Percentiles rank a stretch among this genome's conserved stretches.
Evolutionary conservation across 2,888 invertebrate genomes (phyloP).

Genomic region (Monochamus alternatus): DNA sequence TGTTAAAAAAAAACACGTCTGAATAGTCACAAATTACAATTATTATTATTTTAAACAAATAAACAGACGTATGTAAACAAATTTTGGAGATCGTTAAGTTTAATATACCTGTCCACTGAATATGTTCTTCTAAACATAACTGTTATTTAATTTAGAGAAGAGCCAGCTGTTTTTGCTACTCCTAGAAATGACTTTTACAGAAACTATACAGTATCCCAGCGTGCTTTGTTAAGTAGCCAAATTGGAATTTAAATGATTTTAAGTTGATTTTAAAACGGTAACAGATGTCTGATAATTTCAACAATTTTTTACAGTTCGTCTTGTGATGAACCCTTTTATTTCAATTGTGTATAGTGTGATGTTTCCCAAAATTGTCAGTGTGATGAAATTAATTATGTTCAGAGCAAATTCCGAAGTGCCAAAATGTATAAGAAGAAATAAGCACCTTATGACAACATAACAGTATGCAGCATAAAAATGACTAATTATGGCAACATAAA

Average conservation of each 20-base stretch:
- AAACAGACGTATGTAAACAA: slow-evolving; percentile 15
- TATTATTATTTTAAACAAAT: slow-evolving; percentile 15
- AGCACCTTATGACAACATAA: too few species aligned
- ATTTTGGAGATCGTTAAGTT: slow-evolving; percentile 27
- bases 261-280: not conserved
- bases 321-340: too few species aligned
- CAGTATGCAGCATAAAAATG: too few species aligned
- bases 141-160: slow-evolving; percentile 18
- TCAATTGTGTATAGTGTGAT: too few species aligned
- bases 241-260: not conserved
- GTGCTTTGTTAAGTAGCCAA: not conserved
- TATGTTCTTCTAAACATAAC: slow-evolving; percentile 10
- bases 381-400: too few species aligned
- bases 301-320: too few species aligned
- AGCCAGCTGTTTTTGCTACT: slow-evolving; percentile 16
- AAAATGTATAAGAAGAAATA: too few species aligned
- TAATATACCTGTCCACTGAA: slow-evolving; percentile 8
- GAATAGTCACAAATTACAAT: slow-evolving; percentile 10
- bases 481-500: too few species aligned
- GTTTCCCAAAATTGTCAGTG: too few species aligned
- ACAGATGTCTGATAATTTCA: not conserved
- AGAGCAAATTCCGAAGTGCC: too few species aligned
- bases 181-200: not conserved
- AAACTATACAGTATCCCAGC: not conserved
- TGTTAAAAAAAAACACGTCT: not conserved